phyloP scores from a whole-genome alignment of 2,888 invertebrate species.

The Drosophila anceps region DNA sequence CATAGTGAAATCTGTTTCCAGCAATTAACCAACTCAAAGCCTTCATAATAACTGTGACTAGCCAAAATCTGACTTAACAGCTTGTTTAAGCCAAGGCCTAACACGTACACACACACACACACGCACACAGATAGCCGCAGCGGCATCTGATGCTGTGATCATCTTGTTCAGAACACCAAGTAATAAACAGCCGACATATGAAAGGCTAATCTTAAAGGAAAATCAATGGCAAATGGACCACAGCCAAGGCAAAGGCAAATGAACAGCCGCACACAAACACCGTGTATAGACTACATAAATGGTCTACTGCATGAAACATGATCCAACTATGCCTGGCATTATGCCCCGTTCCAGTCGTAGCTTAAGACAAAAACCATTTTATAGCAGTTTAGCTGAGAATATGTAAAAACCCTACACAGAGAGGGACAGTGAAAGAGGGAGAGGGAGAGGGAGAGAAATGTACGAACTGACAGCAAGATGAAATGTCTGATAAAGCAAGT shows the following conservation, averaged over 20 bases:
- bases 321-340: conserved; percentile 40
- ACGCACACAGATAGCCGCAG: background rate
- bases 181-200: conserved; percentile 64
- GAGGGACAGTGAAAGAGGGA: background rate
- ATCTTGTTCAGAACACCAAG: conserved; percentile 34
- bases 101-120: background rate
- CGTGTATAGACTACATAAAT: conserved; percentile 46
- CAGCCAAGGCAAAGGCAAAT: conserved; percentile 47
- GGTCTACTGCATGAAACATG: conserved; percentile 74
- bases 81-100: conserved; percentile 41
- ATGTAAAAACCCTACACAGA: conserved; percentile 51
- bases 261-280: conserved; percentile 30
- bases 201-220: conserved; percentile 70
- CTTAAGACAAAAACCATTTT: conserved; percentile 63
- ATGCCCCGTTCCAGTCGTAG: conserved; percentile 17
- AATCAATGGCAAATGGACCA: conserved; percentile 73
- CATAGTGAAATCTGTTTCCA: conserved; percentile 27
- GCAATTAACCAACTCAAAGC: conserved; percentile 42
- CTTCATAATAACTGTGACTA: conserved; percentile 20
- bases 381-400: conserved; percentile 68
- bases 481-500: conserved; percentile 73
- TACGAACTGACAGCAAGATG: conserved; percentile 65
- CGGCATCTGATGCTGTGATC: conserved; percentile 40
- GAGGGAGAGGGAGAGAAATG: background rate
- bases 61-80: conserved; percentile 58